These are phyloP conservation scores for Euplexia lucipara DNA, from an alignment of 2,888 invertebrate species.

Conservation along the genomic window DNA sequence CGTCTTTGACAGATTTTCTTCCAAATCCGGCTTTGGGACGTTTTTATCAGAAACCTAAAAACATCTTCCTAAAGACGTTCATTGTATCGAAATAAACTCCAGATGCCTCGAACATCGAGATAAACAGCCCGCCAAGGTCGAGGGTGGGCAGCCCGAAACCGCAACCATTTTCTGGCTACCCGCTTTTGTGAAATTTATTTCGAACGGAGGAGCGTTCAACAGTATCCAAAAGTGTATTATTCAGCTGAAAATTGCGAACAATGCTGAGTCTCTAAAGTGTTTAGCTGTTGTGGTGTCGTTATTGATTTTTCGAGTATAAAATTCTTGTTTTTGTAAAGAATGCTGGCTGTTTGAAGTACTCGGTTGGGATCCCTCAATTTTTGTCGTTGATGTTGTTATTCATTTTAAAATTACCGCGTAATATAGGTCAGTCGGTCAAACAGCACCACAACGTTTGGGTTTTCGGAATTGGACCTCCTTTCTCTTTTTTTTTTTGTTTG, in stretches of 20 bases:
- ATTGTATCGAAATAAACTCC: constrained; percentile 33
- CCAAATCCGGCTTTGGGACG: constrained; percentile 21
- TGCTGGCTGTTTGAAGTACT: neutral
- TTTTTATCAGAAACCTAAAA: constrained; percentile 18
- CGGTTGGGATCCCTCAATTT: neutral
- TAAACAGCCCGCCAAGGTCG: constrained; percentile 47
- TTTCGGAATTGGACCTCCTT: neutral
- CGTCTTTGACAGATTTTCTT: constrained; percentile 3
- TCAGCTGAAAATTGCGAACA: constrained; percentile 25
- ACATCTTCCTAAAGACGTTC: constrained; percentile 2
- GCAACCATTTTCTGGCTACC: constrained; percentile 45
- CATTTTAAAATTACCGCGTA: constrained; percentile 3
- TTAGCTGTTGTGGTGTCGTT: constrained; percentile 13
- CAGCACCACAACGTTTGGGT: neutral
- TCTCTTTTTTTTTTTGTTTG: constrained; percentile 10
- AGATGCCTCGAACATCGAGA: constrained; percentile 29
- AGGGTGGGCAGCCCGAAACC: constrained; percentile 24
- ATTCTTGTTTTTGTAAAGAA: constrained; percentile 6
- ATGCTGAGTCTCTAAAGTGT: constrained; percentile 28
- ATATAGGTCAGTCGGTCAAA: constrained; percentile 32
- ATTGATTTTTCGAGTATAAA: constrained; percentile 30
- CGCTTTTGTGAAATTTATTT: constrained; percentile 51
- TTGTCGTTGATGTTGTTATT: neutral
- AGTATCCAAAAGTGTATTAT: constrained; percentile 46
- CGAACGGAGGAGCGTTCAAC: constrained; percentile 25